These are phyloP conservation scores for Dryas iulia DNA, from an alignment of 1,140 invertebrate genomes.

Conservation along the genomic window DNA sequence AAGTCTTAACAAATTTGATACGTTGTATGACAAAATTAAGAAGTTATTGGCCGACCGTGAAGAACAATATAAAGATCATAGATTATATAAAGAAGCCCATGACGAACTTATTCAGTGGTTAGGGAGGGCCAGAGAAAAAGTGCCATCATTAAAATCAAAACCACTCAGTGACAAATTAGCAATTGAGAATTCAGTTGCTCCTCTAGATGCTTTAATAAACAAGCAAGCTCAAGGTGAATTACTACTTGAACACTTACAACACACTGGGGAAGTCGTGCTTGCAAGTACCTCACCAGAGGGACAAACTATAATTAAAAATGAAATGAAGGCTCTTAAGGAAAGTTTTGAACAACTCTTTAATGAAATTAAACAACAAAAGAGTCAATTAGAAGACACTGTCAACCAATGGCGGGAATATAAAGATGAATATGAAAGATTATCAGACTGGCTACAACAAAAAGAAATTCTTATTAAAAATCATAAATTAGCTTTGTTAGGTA, in stretches of 20 bases:
- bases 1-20: constrained; percentile 90
- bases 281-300: constrained; percentile 90
- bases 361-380: constrained; percentile 92
- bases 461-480: constrained; percentile 95
- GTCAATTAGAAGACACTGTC: constrained; percentile 90
- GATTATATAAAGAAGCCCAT: constrained; percentile 92
- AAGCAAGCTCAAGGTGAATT: constrained; percentile 95
- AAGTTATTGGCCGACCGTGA: constrained; percentile 89
- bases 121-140: constrained; percentile 91
- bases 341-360: constrained; percentile 92
- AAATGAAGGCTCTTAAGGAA: constrained; percentile 90
- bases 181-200: constrained; percentile 92
- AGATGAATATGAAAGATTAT: constrained; percentile 94
- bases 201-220: constrained; percentile 91
- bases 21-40: constrained; percentile 86
- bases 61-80: constrained; percentile 93
- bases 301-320: constrained; percentile 90
- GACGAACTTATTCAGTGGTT: constrained; percentile 94
- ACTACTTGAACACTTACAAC: constrained; percentile 91
- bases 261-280: constrained; percentile 91
- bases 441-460: constrained; percentile 96
- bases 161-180: constrained; percentile 92
- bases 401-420: constrained; percentile 94
- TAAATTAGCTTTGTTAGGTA: constrained; percentile 91
- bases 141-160: constrained; percentile 92